phyloP scores from a whole-genome alignment of 2,888 invertebrate genomes.

The Azorinus chamasolen region DNA sequence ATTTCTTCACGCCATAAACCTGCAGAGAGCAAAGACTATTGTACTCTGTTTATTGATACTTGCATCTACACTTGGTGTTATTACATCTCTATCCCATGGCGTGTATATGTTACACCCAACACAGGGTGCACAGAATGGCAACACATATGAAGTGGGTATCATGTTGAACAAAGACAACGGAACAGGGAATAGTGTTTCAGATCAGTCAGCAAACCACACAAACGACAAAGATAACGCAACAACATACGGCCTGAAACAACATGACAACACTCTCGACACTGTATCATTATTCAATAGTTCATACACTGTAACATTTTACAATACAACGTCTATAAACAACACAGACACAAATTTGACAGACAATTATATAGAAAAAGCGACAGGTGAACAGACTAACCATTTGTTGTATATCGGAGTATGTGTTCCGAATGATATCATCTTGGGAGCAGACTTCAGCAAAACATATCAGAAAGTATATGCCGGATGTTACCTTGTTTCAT shows the following conservation, averaged over 20 bases:
- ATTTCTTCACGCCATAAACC: slow-evolving; percentile 77
- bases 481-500: slow-evolving; percentile 80
- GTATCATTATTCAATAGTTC: background rate
- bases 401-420: slow-evolving; percentile 73
- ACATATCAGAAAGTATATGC: slow-evolving; percentile 83
- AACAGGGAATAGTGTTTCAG: no score
- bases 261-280: background rate
- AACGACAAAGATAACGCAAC: background rate
- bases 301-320: background rate
- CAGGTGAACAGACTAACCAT: background rate
- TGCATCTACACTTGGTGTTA: slow-evolving; percentile 69
- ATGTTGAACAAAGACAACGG: no score
- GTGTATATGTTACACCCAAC: slow-evolving; percentile 43
- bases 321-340: background rate
- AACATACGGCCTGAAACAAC: background rate
- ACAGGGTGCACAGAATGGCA: background rate
- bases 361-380: no score
- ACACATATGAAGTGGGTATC: no score
- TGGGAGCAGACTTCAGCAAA: slow-evolving; percentile 70
- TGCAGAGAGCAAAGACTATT: slow-evolving; percentile 67
- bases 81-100: slow-evolving; percentile 74
- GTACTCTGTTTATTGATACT: slow-evolving; percentile 65
- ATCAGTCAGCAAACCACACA: background rate
- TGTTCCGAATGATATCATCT: slow-evolving; percentile 69
- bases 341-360: background rate